Conservation (phyloP, 2,113 vertebrate species). For the Sigmodon hispidus region DNA sequence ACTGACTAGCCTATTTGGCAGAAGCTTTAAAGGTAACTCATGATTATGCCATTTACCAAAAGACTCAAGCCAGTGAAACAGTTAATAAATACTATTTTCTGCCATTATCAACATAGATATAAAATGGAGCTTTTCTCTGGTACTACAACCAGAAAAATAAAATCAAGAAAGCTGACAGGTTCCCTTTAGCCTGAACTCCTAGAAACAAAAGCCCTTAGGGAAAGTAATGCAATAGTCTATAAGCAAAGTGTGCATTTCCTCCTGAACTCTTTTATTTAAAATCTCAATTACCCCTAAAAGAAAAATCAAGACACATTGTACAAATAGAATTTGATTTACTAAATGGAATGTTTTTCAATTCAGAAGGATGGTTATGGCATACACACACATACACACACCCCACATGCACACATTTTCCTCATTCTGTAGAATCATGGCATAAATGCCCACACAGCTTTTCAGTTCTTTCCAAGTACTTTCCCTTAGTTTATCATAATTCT, state of each 20-base stretch:
- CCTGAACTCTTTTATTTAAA: constrained; percentile 70
- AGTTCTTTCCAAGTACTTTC: constrained; percentile 64
- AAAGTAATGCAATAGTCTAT: constrained; percentile 83
- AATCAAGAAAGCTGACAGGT: constrained; percentile 73
- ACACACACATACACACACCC: constrained; percentile 14
- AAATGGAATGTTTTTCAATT: constrained; percentile 60
- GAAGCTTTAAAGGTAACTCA: constrained; percentile 67
- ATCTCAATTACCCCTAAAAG: constrained; percentile 67
- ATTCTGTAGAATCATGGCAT: constrained; percentile 55
- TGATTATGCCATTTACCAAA: constrained; percentile 76
- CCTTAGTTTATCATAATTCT: constrained; percentile 69
- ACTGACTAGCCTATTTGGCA: constrained; percentile 67
- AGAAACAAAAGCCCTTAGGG: constrained; percentile 86
- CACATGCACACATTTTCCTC: constrained; percentile 37
- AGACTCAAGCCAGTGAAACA: constrained; percentile 80
- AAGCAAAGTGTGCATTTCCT: constrained; percentile 74
- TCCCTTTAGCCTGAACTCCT: constrained; percentile 86
- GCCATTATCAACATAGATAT: constrained; percentile 77
- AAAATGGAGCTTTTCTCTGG: constrained; percentile 72
- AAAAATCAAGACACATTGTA: constrained; percentile 56
- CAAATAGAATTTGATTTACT: constrained; percentile 53
- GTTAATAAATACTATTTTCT: constrained; percentile 75
- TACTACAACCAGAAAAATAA: constrained; percentile 67
- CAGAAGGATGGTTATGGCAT: constrained; percentile 37
- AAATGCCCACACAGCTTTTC: constrained; percentile 72